These are phyloP conservation scores for Callipepla californica DNA, from an alignment of 2,113 vertebrate genomes.

Conservation along the genomic window DNA sequence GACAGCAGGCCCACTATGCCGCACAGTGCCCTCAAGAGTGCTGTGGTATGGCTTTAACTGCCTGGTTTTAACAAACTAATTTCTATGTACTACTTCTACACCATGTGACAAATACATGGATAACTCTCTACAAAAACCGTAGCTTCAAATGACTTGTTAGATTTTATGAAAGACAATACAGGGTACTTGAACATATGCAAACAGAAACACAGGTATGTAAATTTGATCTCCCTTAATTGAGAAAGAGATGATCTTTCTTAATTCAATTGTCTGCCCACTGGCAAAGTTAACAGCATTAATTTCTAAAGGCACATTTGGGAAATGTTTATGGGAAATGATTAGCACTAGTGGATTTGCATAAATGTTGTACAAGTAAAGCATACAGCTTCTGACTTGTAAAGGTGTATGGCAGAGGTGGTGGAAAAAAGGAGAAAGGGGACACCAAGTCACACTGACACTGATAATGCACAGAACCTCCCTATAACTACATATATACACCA, in stretches of 20 bases:
- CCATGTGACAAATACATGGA: background rate
- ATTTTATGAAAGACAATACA: background rate
- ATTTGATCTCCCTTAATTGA: background rate
- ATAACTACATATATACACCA: background rate
- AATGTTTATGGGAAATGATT: slow-evolving; percentile 12
- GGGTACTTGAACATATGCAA: background rate
- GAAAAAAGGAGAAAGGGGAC: slow-evolving; percentile 15
- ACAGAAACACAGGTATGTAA: background rate
- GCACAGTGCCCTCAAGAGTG: background rate
- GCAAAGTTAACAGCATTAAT: slow-evolving; percentile 56
- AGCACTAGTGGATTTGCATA: slow-evolving; percentile 54
- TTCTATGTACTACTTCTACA: background rate
- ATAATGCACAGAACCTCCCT: background rate
- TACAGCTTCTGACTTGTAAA: background rate
- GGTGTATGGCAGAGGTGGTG: background rate
- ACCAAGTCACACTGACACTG: background rate
- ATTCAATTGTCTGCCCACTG: background rate
- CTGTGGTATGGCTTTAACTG: background rate
- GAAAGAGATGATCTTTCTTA: background rate
- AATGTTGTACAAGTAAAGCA: slow-evolving; percentile 47
- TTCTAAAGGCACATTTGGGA: slow-evolving; percentile 58
- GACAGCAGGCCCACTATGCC: background rate
- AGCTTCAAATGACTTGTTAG: background rate
- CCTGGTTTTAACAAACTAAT: background rate
- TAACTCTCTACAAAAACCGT: background rate